Percentiles rank a stretch among this genome's conserved stretches.
Conservation (phyloP, 2,797 vertebrate genomes). For the Clarias platycephalus region DNA sequence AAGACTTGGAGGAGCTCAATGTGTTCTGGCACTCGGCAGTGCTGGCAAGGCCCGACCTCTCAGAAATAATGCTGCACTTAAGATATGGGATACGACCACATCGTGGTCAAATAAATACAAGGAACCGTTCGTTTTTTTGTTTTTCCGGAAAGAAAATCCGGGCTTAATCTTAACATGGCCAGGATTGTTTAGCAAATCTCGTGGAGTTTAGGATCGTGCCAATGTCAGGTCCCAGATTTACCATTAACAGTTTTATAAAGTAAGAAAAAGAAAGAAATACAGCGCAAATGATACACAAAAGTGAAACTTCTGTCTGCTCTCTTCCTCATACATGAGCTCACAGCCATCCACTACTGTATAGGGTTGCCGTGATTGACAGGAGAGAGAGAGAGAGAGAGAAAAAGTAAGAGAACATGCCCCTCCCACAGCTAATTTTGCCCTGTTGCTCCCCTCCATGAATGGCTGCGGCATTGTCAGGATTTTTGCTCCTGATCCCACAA, state of each 20-base stretch:
- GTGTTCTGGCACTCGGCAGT: conserved; percentile 55
- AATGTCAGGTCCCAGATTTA: neutral
- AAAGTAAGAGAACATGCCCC: neutral
- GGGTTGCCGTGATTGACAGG: neutral
- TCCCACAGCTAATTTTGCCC: neutral
- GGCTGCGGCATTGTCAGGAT: neutral
- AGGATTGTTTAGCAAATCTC: neutral
- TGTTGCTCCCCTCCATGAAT: neutral
- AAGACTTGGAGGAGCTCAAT: conserved; percentile 58
- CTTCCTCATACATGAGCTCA: neutral
- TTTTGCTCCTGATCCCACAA: neutral
- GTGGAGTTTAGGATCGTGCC: neutral
- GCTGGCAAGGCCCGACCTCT: conserved; percentile 55
- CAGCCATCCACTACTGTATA: neutral
- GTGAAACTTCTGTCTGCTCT: neutral
- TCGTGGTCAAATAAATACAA: neutral
- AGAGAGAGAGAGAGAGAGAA: neutral
- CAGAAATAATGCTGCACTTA: conserved; percentile 52
- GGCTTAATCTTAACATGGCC: neutral
- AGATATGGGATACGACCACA: neutral
- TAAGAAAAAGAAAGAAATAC: neutral
- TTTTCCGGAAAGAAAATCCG: too few relatives aligned
- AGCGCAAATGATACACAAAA: neutral
- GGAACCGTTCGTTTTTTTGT: neutral
- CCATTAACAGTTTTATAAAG: neutral